Base-by-base conservation (phyloP, 2,797 vertebrate genomes). In the Falco naumanni region DNA sequence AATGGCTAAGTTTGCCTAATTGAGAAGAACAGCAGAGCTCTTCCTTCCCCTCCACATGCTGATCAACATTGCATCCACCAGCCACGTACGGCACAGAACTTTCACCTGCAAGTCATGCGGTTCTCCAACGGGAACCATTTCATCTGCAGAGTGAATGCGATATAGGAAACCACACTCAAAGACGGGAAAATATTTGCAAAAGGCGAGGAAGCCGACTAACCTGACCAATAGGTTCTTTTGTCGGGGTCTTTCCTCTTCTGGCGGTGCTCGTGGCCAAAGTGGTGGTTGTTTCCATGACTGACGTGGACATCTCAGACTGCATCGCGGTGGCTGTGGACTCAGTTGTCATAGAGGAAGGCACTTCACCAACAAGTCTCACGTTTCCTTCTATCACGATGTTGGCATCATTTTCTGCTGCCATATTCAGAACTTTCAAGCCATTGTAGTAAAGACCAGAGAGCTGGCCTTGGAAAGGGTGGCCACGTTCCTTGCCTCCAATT, bases 361-460 rank as follows among this genome's bases (percentile, higher is more conserved):
- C 99, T 97, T 99, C 99, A 96, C 99, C 99, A 87, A 99, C 99
- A 91, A 99, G 99, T 97, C 99, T 99, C 98, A 99, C 99, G 68
- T 99, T 99, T 95, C 99, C 99, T 96, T 99, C 98, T 97, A 99
- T 99, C 96, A 96, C 98, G 96, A 99, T 99, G 98, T 99, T 99
- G 97, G 99, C 98, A 97, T 99, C 99, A 10, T 98, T 99, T 97
- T 99, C 99, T 10, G 99, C 99, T 22, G 99, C 99, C 99, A 99
- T 99, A 98, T 99, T 99, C 98, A 99, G 99, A 97, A 99, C 99
- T 98, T 99, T 99, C 97, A 99, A 98, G 97, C 99, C 99, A 96
- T 99, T 99, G 98, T 99, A 99, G 99, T 99, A 99, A 98, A 99
- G 99, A 97, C 99, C 99, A 89, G 99, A 99, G 93, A 99, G 99